A percentile compares a stretch with the other conserved stretches of the same genome.
phyloP scores from a whole-genome alignment of 2,113 vertebrate species.

The Chloebia gouldiae region DNA sequence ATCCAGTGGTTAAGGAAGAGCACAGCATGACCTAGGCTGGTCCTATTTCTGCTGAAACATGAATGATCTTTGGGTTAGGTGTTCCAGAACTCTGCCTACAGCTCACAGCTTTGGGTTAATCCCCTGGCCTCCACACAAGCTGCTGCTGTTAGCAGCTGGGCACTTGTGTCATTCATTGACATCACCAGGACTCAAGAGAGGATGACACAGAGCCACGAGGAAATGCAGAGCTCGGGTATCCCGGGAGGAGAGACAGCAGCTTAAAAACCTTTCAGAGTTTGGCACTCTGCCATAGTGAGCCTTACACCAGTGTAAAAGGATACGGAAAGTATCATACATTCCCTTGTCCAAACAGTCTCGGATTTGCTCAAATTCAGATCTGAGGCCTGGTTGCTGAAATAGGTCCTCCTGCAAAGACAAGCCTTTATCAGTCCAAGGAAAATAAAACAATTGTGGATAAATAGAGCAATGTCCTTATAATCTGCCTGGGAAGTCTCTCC shows the following conservation, averaged over 20 bases:
- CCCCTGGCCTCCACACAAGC: not conserved
- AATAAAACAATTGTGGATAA: not conserved
- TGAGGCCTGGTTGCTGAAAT: conserved; percentile 95
- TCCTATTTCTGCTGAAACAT: not conserved
- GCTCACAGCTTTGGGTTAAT: not conserved
- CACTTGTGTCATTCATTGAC: rapidly evolving
- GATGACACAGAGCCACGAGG: not conserved
- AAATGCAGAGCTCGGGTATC: not conserved
- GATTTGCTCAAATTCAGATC: conserved; percentile 90
- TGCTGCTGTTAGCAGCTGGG: not conserved
- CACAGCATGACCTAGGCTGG: not conserved
- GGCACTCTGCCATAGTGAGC: not conserved
- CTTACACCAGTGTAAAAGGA: conserved; percentile 72
- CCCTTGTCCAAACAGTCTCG: conserved; percentile 93
- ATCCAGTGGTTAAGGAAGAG: conserved; percentile 68
- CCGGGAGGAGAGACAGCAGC: rapidly evolving
- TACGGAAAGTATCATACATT: conserved; percentile 86
- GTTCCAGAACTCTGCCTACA: not conserved
- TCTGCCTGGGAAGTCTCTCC: not conserved
- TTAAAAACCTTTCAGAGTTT: not conserved
- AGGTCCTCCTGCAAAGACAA: conserved; percentile 86
- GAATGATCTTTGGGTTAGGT: not conserved
- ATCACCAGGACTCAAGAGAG: rapidly evolving
- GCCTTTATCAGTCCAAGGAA: not conserved
- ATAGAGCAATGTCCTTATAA: not conserved